Percentiles rank a stretch among this genome's conserved stretches.
These are phyloP conservation scores for Pimephales promelas DNA, from an alignment of 2,113 vertebrate genomes.

Conservation along the genomic window DNA sequence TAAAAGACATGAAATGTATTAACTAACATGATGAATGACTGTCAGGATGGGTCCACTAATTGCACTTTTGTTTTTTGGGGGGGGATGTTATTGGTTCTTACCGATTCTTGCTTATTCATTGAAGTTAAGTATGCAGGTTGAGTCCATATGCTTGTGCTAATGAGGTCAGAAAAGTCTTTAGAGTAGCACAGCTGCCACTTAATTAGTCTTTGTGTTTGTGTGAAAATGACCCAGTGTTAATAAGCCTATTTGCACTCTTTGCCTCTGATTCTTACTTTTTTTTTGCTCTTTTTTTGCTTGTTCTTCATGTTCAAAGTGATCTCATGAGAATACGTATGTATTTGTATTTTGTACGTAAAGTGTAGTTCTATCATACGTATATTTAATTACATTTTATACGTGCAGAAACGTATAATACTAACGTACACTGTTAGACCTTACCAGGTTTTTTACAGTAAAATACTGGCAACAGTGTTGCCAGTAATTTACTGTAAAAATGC, in stretches of 20 bases:
- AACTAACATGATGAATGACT: slow-evolving; percentile 1
- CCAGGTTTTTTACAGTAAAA: no score
- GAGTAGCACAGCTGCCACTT: slow-evolving; percentile 71
- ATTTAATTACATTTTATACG: no score
- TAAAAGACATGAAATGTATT: neutral
- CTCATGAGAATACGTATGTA: no score
- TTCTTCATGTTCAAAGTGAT: no score
- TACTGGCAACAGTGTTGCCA: no score
- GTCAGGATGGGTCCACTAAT: neutral
- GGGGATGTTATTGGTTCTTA: slow-evolving; percentile 42
- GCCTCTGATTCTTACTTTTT: neutral
- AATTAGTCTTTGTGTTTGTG: slow-evolving; percentile 72
- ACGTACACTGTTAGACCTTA: no score
- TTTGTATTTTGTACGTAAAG: no score
- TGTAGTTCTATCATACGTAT: no score
- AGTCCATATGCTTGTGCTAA: slow-evolving; percentile 74
- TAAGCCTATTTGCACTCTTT: slow-evolving; percentile 67
- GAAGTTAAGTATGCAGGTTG: slow-evolving; percentile 59
- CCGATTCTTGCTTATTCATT: slow-evolving; percentile 63
- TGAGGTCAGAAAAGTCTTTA: slow-evolving; percentile 71
- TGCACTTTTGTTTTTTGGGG: slow-evolving; percentile 30
- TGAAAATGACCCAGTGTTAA: slow-evolving; percentile 71
- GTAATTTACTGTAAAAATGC: no score
- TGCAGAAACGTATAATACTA: no score
- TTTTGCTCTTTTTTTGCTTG: neutral